Evolutionary conservation across 1,140 invertebrate genomes (phyloP), one percentile per base, ranked within the genome.

Genomic region (Dendroctonus ponderosae): DNA sequence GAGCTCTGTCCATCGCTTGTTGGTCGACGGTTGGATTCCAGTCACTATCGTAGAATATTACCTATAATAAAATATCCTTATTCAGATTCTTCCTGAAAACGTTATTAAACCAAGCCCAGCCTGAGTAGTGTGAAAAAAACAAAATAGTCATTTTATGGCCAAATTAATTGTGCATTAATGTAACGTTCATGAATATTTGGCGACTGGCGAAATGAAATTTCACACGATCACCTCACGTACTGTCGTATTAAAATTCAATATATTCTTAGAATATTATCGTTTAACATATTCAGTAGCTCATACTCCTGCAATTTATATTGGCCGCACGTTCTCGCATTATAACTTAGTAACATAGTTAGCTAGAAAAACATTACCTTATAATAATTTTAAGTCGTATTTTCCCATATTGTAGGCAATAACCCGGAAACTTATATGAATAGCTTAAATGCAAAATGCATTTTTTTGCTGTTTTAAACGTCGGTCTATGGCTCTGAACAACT

Each of bases 11-110:
- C 92, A 96, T 96, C 3, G 94, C 94, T 77, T 96, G 93, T 75
- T 96, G 92, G 82, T 96, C 94, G 11, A 95, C 93, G 0, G 93
- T 95, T 9, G 97, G 97, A 82, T 99, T 99, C 97, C 97, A 99
- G 80, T 99, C 97, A 15, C 93, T 96, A 78, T 99, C 97, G 79
- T 99, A 99, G 82, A 99, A 99, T 80, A 99, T 96, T 54, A 99
- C 92, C 91, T 94, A 72, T 42, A 82, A 77, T 43, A 67, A 64
- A 39, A 54, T 38, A 38, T 8, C 5, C 37, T 38, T 8, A 11
- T 52, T 8, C 7, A 52, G 37, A 7, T 39, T 39, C 40, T 9
- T 56, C 9, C 11, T 56, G 38, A 3, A 39, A 15, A 51, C 15
- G 5, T 11, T 51, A 14, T 12, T 26, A 26, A 26, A 26, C 26